A percentile compares a stretch with the other conserved stretches of the same genome.
Evolutionary conservation across 2,113 vertebrate genomes (phyloP).

Genomic region (Myiopsitta monachus): DNA sequence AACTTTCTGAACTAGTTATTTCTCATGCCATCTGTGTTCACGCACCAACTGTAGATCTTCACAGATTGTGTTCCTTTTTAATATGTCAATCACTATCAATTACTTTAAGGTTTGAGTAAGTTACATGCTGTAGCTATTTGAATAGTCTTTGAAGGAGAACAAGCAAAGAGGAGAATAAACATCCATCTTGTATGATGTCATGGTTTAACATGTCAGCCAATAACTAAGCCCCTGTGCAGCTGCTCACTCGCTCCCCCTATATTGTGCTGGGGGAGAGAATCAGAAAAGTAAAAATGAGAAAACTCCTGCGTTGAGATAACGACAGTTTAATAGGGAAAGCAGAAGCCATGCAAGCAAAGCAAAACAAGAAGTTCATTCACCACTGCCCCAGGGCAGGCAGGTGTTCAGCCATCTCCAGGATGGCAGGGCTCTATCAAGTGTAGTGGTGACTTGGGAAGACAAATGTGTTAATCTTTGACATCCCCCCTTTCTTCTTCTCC

Average conservation of each 20-base stretch:
- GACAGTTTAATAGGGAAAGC: neutral
- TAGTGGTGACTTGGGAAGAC: neutral
- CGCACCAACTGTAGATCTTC: neutral
- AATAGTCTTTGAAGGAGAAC: neutral
- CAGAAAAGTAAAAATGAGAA: neutral
- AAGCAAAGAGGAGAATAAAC: neutral
- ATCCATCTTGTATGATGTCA: neutral
- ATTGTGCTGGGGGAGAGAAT: neutral
- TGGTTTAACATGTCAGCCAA: neutral
- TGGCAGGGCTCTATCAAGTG: neutral
- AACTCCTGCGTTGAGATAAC: neutral
- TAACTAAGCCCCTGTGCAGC: neutral
- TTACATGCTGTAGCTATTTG: constrained; percentile 27
- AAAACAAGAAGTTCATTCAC: neutral
- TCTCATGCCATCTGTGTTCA: constrained; percentile 37
- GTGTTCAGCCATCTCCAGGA: neutral
- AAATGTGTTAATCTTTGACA: neutral
- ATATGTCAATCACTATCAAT: neutral
- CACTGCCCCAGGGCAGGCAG: neutral
- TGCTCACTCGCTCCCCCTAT: neutral
- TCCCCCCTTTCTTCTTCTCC: neutral
- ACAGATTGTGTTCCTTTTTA: constrained; percentile 36
- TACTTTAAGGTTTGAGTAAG: neutral
- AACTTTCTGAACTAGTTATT: constrained; percentile 9
- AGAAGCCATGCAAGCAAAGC: neutral